Percentiles rank a stretch among this genome's conserved stretches.
phyloP scores from a whole-genome alignment of 2,113 vertebrate species.

The Cochlearius cochlearius region DNA sequence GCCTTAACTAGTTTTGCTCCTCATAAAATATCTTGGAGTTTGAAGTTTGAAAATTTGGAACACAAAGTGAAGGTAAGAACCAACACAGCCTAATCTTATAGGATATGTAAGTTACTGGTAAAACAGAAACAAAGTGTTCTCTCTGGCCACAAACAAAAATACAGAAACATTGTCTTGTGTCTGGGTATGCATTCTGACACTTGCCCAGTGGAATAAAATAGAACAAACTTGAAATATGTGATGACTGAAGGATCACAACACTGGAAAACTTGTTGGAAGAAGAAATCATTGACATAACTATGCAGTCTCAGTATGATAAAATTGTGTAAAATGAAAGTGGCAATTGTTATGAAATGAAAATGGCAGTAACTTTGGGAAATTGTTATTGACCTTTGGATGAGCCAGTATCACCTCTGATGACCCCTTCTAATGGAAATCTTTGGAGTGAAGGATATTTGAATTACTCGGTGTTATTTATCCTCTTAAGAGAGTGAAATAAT shows the following conservation, averaged over 20 bases:
- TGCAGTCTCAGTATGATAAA: neutral
- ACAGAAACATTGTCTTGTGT: neutral
- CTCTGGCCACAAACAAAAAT: fast-evolving
- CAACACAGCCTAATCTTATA: too few species aligned
- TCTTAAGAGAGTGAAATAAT: neutral
- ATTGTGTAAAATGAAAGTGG: neutral
- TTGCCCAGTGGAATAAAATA: neutral
- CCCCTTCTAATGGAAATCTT: neutral
- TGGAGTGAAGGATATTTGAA: neutral
- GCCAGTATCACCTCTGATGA: neutral
- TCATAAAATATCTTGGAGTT: too few species aligned
- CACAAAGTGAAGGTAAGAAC: too few species aligned
- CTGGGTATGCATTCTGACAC: neutral
- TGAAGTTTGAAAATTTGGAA: too few species aligned
- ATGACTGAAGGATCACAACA: neutral
- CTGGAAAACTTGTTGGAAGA: neutral
- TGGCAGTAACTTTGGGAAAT: neutral
- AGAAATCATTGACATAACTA: neutral
- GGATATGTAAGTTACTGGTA: neutral
- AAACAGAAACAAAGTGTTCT: neutral
- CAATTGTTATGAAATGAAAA: neutral
- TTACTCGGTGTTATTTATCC: neutral
- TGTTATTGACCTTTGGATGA: neutral
- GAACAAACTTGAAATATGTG: neutral
- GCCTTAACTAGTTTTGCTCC: too few species aligned